A percentile compares a stretch with the other conserved stretches of the same genome.
phyloP scores from a whole-genome alignment of 2,888 invertebrate genomes.

The Dynastes hyllus region DNA sequence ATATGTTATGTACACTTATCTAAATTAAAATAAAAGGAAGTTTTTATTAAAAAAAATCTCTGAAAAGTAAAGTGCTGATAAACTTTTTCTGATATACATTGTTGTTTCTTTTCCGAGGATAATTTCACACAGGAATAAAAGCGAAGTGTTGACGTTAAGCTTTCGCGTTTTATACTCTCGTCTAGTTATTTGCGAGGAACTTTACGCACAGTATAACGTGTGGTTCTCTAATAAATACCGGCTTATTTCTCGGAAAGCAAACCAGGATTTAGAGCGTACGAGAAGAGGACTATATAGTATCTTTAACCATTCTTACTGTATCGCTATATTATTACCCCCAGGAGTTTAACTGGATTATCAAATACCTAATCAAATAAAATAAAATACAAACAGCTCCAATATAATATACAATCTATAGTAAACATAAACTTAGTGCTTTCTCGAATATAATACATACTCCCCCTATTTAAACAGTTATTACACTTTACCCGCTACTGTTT shows the following conservation, averaged over 20 bases:
- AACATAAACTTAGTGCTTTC: slow-evolving; percentile 8
- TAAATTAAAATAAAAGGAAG: slow-evolving; percentile 19
- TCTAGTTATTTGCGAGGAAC: slow-evolving; percentile 37
- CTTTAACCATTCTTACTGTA: slow-evolving; percentile 1
- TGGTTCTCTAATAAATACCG: slow-evolving; percentile 7
- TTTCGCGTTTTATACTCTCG: slow-evolving; percentile 36
- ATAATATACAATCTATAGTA: slow-evolving; percentile 1
- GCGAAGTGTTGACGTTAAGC: slow-evolving; percentile 48
- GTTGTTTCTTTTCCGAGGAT: slow-evolving; percentile 1
- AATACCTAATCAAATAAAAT: background rate
- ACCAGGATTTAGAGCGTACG: slow-evolving; percentile 9
- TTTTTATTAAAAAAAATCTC: slow-evolving; percentile 5
- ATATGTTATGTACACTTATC: slow-evolving; percentile 18
- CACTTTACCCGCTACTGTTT: background rate
- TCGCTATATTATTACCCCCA: background rate
- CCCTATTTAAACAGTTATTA: background rate
- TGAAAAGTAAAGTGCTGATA: background rate
- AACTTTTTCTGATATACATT: background rate
- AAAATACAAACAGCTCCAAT: background rate
- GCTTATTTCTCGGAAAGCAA: background rate
- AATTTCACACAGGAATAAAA: slow-evolving; percentile 7
- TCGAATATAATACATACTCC: slow-evolving; percentile 2
- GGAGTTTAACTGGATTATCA: background rate
- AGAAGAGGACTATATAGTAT: background rate
- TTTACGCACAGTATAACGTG: slow-evolving; percentile 12